These are phyloP conservation scores for Cetoscarus ocellatus DNA, from an alignment of 2,797 vertebrate genomes.

Conservation along the genomic window DNA sequence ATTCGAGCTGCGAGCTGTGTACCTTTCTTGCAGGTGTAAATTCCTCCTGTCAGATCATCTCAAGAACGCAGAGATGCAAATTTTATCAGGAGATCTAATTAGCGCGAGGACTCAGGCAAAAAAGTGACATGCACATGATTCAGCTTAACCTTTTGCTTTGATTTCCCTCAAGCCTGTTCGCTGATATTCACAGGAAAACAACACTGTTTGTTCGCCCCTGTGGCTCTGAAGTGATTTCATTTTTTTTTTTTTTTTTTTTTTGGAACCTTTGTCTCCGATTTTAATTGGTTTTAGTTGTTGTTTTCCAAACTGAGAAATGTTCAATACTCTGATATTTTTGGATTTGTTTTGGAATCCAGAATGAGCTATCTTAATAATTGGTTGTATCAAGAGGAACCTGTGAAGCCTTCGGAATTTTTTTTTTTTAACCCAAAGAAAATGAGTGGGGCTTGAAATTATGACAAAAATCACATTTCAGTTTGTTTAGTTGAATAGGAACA, in stretches of 20 bases:
- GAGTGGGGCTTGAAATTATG: too few relatives aligned
- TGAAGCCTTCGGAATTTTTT: too few relatives aligned
- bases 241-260: not conserved
- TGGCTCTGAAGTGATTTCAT: slow-evolving; percentile 7
- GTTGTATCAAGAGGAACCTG: too few relatives aligned
- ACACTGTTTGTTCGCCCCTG: slow-evolving; percentile 40
- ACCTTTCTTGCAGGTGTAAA: slow-evolving; percentile 69
- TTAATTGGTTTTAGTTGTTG: not conserved
- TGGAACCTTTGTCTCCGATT: not conserved
- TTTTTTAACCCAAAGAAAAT: too few relatives aligned
- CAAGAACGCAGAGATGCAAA: slow-evolving; percentile 73
- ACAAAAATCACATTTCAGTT: too few relatives aligned
- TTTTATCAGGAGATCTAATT: slow-evolving; percentile 75
- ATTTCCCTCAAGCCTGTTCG: slow-evolving; percentile 74
- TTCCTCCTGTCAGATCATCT: slow-evolving; percentile 62
- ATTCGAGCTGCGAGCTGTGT: slow-evolving; percentile 57
- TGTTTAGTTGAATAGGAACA: too few relatives aligned
- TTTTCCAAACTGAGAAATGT: too few relatives aligned
- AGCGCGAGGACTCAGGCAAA: slow-evolving; percentile 71
- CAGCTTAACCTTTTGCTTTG: slow-evolving; percentile 79
- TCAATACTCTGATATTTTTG: too few relatives aligned
- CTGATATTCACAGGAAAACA: slow-evolving; percentile 61
- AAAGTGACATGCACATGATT: slow-evolving; percentile 62
- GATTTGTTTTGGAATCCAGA: too few relatives aligned
- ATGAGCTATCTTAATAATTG: too few relatives aligned